phyloP scores from a whole-genome alignment of 92 coral and sea anemone species.

The Ricordea florida region DNA sequence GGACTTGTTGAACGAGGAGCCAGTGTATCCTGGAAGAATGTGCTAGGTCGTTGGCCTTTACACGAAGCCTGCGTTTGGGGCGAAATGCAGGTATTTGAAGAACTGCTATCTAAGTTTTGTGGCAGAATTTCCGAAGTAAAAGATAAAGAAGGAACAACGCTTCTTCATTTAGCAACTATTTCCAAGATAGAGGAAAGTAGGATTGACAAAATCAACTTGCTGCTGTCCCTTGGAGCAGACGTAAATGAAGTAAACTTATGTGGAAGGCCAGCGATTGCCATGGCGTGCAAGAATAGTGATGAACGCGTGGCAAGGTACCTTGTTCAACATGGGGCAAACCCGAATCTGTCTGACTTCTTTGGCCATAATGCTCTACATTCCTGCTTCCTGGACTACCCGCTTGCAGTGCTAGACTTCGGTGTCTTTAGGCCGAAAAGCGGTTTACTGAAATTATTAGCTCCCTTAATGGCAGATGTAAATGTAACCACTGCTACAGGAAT shows the following conservation, averaged over 20 bases:
- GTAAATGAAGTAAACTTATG: constrained; percentile 4
- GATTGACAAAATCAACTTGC: constrained; percentile 21
- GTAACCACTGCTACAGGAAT: constrained; percentile 5
- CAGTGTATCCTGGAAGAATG: constrained; percentile 2
- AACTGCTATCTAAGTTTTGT: constrained; percentile 9
- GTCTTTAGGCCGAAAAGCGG: constrained; percentile 1
- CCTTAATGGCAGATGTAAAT: constrained; percentile 16
- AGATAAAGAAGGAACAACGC: constrained; percentile 24
- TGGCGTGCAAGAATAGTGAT: constrained; percentile 23
- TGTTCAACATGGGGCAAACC: constrained; percentile 27
- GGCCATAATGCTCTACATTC: constrained; percentile 29
- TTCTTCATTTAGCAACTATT: constrained; percentile 25
- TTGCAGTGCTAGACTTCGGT: constrained; percentile 3
- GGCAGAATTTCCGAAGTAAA: constrained; percentile 10
- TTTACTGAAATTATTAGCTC: constrained; percentile 18
- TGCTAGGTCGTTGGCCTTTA: constrained; percentile 17
- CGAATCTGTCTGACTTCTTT: constrained; percentile 25
- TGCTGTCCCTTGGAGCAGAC: constrained; percentile 37
- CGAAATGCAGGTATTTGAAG: constrained; percentile 2
- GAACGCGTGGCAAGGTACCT: constrained; percentile 19
- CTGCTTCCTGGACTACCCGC: constrained; percentile 17
- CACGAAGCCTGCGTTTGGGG: constrained; percentile 47
- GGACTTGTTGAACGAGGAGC: constrained; percentile 36
- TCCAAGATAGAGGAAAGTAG: constrained; percentile 27
- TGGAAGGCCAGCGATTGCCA: constrained; percentile 8